Conservation (phyloP, 2,113 vertebrate species). For the Corydoras sp. region DNA sequence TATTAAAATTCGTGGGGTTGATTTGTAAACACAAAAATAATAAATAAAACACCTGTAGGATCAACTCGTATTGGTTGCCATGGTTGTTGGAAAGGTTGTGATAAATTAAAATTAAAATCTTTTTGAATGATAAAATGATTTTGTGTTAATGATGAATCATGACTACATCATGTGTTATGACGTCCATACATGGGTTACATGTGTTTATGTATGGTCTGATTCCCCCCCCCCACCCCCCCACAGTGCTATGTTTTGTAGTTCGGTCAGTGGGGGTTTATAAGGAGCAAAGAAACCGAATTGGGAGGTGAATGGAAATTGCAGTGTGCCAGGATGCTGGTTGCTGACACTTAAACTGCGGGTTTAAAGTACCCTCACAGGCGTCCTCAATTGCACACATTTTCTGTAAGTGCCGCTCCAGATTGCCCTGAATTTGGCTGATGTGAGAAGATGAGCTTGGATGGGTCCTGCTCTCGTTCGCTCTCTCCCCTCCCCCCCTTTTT, state of each 20-base stretch:
- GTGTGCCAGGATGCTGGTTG: slow-evolving; percentile 39
- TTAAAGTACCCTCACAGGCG: slow-evolving; percentile 44
- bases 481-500: slow-evolving; percentile 11
- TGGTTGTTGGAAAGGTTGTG: too few relatives aligned
- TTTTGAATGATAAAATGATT: too few relatives aligned
- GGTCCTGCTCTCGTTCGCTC: slow-evolving; percentile 23
- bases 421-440: slow-evolving; percentile 49
- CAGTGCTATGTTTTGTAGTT: neutral
- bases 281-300: neutral
- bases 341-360: slow-evolving; percentile 42
- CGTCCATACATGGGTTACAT: too few relatives aligned
- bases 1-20: too few relatives aligned
- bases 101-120: too few relatives aligned
- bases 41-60: too few relatives aligned
- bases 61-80: too few relatives aligned
- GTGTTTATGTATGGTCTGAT: too few relatives aligned
- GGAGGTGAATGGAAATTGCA: slow-evolving; percentile 34
- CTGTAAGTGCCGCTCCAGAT: slow-evolving; percentile 50
- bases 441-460: slow-evolving; percentile 48
- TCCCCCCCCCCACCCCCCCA: too few relatives aligned
- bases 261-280: neutral
- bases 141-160: too few relatives aligned
- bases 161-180: too few relatives aligned
- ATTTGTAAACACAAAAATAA: too few relatives aligned
- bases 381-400: slow-evolving; percentile 49